Base-by-base conservation (phyloP, 2,888 invertebrate genomes). In the Elegia similella region DNA sequence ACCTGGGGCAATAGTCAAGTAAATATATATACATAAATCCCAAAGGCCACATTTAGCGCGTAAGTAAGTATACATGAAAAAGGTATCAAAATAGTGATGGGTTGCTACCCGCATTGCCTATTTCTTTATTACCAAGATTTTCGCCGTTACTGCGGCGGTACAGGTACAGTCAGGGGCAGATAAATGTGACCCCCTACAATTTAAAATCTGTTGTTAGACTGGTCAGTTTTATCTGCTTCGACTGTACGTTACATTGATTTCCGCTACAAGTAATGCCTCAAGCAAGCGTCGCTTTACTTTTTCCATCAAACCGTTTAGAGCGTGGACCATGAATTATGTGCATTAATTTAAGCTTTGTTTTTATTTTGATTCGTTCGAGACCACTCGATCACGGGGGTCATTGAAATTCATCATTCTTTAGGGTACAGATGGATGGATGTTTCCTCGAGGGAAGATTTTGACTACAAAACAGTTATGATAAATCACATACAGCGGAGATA, bases 321-420 rank as follows among this genome's bases (percentile, higher is more conserved):
- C 63, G 66, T 64, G 67, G 69, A 63, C 70, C 74, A 86, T 88
- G 84, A 88, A 87, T 89, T 82, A 88, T 88, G 87, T 83, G 81
- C 88, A 88, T 88, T 72, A 65, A 78, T 78, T 80, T 75, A 72
- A 68, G 72, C 66, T 65, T 68, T 53, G 61, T 68, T 71, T 82
- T 82, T 83, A 81, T 85, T 80, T 81, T 76, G 65, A 72, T 75
- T 74, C 68, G 66, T 73, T 66, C 69, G 73, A 76, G 73, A 75
- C 73, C 70, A 73, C 68, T 70, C 60, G 62, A 63, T 56, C 44
- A 60, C 61, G 62, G 58, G 56, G 48, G 57, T 56, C 47, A 54
- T 56, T 57, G 59, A 60, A 64, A 59, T 61, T 57, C 43, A 58
- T 16, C 46, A 46, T 46, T 38, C 38, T 15, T 52, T 42, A 53